Base-by-base conservation (phyloP, 2,113 vertebrate genomes). In the Bambusicola thoracicus region DNA sequence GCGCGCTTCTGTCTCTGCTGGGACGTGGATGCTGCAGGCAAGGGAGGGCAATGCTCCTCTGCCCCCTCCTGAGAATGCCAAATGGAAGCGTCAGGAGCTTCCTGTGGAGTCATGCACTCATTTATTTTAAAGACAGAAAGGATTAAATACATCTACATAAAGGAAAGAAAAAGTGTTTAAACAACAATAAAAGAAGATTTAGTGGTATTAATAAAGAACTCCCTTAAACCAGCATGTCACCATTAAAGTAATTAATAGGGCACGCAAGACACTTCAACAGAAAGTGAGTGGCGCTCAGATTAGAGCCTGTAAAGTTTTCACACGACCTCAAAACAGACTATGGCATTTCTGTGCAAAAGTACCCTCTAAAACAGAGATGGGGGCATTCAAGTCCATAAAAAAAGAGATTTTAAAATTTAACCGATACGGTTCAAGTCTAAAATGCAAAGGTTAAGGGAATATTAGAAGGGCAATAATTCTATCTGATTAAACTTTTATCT, bases 121-220 rank as follows among this genome's bases (percentile, higher is more conserved):
- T 24, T 89, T 77, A 89, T 93, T 96, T 81, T 81, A 53, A 85
- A 96, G 95, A 90, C 87, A 97, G 94, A 96, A 85, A 84, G 81
- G 75, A 96, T 92, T 94, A 96, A 96, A 95, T 94, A 89, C 78
- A 91, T 94, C 93, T 96, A 89, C 92, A 95, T 93, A 85, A 96
- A 95, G 73, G 77, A 93, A 95, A 97, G 93, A 69, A 94, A 96
- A 97, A 95, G 94, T 87, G 95, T 96, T 97, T 95, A 90, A 94
- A 96, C 95, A 96, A 96, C 91, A 97, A 93, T 97, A 97, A 97
- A 97, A 97, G 83, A 83, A 95, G 94, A 98, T 97, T 97, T 97
- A 97, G 92, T 89, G 61, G 78, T 74, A 91, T 96, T 97, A 96
- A 97, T 97, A 97, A 98, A 97, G 96, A 94, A 94, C 76, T 94